Evolutionary conservation across 2,113 vertebrate species (phyloP).

Genomic region (Amphiprion ocellaris): DNA sequence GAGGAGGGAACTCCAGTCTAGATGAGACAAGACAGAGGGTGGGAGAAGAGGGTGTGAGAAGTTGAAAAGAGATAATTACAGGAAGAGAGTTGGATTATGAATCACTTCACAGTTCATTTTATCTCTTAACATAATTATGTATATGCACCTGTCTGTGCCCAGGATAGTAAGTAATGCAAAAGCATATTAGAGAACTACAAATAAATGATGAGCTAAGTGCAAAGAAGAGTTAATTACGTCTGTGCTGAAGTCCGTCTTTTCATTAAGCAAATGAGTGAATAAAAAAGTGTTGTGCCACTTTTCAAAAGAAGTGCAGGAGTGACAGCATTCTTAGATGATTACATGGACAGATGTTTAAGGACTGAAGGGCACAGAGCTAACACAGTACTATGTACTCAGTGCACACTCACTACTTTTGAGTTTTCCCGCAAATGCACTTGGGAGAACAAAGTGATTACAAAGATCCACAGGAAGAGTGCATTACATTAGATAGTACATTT

Average conservation of each 20-base stretch:
- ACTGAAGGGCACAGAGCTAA: too few species aligned
- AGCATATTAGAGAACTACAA: too few species aligned
- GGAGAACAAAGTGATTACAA: too few species aligned
- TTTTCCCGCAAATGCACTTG: too few species aligned
- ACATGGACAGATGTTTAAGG: too few species aligned
- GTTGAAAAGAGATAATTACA: not conserved
- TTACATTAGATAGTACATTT: not conserved
- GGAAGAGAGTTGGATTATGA: not conserved
- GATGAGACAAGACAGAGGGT: constrained; percentile 32
- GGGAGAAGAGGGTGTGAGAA: not conserved
- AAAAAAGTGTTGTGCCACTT: not conserved
- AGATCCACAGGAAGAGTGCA: not conserved
- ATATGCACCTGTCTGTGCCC: not conserved
- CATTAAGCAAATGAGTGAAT: not conserved
- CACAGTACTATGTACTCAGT: too few species aligned
- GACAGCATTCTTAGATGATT: not conserved
- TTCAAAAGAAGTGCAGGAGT: not conserved
- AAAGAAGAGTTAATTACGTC: constrained; percentile 7
- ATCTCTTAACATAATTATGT: not conserved
- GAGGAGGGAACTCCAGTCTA: constrained; percentile 97
- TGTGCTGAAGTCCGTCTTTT: constrained; percentile 8
- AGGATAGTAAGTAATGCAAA: not conserved
- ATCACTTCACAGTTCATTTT: not conserved
- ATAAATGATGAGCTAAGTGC: not conserved
- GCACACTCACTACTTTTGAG: too few species aligned